These are phyloP conservation scores for Strigamia crassipes DNA, from an alignment of 2,888 invertebrate species.

Conservation along the genomic window DNA sequence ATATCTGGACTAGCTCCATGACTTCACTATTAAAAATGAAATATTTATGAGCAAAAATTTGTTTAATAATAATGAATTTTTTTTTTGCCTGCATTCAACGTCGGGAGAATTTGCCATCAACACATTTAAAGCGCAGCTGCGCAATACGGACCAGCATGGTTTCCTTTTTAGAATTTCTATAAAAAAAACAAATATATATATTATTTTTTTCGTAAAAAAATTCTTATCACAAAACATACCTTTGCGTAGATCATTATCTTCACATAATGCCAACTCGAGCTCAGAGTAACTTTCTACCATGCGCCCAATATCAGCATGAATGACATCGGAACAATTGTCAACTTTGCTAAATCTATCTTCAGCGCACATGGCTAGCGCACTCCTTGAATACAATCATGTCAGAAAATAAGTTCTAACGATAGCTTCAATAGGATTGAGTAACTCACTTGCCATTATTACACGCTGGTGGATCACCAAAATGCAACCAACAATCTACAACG, in stretches of 20 bases:
- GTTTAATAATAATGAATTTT: background rate
- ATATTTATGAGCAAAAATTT: background rate
- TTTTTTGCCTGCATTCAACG: background rate
- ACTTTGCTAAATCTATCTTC: background rate
- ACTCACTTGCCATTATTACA: constrained; percentile 20
- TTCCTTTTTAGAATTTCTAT: background rate
- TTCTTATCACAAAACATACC: background rate
- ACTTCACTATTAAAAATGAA: background rate
- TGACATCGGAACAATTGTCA: background rate
- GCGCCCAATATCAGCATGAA: background rate
- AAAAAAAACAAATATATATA: background rate
- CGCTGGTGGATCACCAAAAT: background rate
- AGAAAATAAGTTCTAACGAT: background rate
- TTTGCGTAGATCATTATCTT: background rate
- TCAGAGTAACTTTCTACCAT: constrained; percentile 9
- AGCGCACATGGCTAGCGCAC: background rate
- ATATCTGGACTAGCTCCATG: background rate
- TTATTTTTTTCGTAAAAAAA: background rate
- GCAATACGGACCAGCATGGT: background rate
- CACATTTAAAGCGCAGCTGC: background rate
- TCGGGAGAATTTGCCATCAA: background rate
- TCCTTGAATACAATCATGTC: background rate
- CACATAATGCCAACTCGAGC: background rate
- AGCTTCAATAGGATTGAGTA: background rate
- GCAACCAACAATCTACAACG: background rate